Base-by-base conservation (phyloP, 2,797 vertebrate genomes). In the Petrocephalus schoutedeni region DNA sequence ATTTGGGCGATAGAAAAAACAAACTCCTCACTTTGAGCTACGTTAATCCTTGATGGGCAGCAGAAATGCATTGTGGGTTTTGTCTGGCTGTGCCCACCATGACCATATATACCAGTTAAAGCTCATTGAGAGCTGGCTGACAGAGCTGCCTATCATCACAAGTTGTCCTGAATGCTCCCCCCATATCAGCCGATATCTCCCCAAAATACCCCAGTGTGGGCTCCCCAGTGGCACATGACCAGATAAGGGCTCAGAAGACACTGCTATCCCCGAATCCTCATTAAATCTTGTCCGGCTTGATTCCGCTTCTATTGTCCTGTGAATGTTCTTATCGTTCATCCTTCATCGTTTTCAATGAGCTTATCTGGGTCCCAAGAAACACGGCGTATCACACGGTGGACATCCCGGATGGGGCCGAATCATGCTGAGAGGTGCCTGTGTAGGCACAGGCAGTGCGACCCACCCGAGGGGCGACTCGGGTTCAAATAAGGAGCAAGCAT, bases 261-360 rank as follows among this genome's bases (percentile, higher is more conserved):
- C 19, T 6, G 6, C 36, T 49, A 80, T 80, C 36, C 74, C 74
- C 9, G 74, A 80, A 80, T 80, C 41, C 74, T 80, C 74, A 80
- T 80, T 80, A 80, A 80, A 80, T 80, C 74, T 80, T 49, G 36
- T 45, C 74, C 6, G 7, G 36, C 36, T 49, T 80, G 74, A 80
- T 80, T 80, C 41, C 6, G 41, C 74, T 80, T 80, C 74, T 80
- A 80, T 80, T 80, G 74, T 80, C 74, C 74, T 49, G 41, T 80
- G 8, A 36, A 41, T 80, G 74, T n/a, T 41, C 74, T 80, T 45
- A 80, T 80, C 74, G 41, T 28, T n/a, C 8, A 41, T 49, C 74
- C 74, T 80, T 21, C 41, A 80, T 80, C 16, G 19, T 80, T 80
- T 80, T 49, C 74, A 45, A 80, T 10, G 41, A 80, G 74, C 74